Evolutionary conservation across 2,797 vertebrate species (phyloP).

Genomic region (Anguilla megastoma): DNA sequence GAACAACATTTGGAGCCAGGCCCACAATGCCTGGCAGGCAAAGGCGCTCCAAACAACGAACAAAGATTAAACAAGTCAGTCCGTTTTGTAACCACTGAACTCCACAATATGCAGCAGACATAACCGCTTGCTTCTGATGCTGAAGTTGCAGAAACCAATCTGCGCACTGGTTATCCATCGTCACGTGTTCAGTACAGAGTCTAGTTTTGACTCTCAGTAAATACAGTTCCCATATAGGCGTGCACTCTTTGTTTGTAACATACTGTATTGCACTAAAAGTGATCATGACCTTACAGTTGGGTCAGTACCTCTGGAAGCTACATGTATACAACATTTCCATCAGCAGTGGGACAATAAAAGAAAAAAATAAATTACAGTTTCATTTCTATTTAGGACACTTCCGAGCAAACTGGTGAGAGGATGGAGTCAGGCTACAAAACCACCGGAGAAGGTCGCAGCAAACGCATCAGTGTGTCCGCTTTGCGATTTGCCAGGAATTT

Average conservation of each 20-base stretch:
- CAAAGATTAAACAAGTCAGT: neutral
- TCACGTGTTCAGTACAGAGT: too few species aligned
- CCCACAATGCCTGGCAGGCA: neutral
- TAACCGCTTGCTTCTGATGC: too few species aligned
- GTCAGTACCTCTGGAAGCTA: neutral
- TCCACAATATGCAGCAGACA: too few species aligned
- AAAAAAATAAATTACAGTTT: neutral
- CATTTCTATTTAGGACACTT: neutral
- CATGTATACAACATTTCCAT: neutral
- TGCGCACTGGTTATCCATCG: too few species aligned
- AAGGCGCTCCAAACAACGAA: neutral
- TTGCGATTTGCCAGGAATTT: conserved; percentile 8
- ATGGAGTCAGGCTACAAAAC: neutral
- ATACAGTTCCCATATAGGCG: too few species aligned
- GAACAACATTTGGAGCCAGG: neutral
- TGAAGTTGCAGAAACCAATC: too few species aligned
- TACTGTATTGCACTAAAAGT: neutral
- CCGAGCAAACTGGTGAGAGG: neutral
- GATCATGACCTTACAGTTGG: neutral
- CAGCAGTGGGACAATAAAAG: neutral
- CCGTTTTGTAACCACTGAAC: too few species aligned
- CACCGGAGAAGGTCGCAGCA: neutral
- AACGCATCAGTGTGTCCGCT: neutral
- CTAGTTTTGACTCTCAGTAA: too few species aligned
- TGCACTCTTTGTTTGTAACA: too few species aligned